These are phyloP conservation scores for Philereme vetulata DNA, from an alignment of 2,888 invertebrate genomes.

Conservation along the genomic window DNA sequence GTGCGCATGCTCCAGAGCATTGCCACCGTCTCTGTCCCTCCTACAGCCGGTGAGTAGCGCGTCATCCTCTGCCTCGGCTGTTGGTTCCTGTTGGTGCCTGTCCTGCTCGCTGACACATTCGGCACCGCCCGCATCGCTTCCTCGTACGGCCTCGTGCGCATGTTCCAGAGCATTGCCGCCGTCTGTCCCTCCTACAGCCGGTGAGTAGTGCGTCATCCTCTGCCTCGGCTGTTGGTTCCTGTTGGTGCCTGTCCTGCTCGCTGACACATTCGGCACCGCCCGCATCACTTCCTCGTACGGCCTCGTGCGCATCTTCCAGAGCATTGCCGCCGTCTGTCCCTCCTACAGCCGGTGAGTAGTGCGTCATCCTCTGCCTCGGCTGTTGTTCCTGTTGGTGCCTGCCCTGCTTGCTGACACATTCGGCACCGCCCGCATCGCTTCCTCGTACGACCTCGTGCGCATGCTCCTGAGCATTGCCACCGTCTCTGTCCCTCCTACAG, in stretches of 20 bases:
- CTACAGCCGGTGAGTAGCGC: too few relatives aligned
- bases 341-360: too few relatives aligned
- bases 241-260: constrained; percentile 88
- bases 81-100: constrained; percentile 90
- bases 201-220: too few relatives aligned
- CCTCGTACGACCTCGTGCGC: constrained; percentile 89
- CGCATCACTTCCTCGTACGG: constrained; percentile 90
- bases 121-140: constrained; percentile 90
- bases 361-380: constrained; percentile 88
- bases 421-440: constrained; percentile 89
- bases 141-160: constrained; percentile 88
- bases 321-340: too few relatives aligned
- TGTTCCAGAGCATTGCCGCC: constrained; percentile 90
- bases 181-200: constrained; percentile 88
- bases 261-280: constrained; percentile 90
- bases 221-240: constrained; percentile 91
- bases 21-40: too few relatives aligned
- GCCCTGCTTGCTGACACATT: constrained; percentile 89
- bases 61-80: constrained; percentile 88
- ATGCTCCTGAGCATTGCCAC: constrained; percentile 91
- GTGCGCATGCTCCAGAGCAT: constrained; percentile 90
- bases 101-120: constrained; percentile 88
- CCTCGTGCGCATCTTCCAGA: constrained; percentile 90
- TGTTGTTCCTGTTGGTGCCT: constrained; percentile 90
- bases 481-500: too few relatives aligned